Base-by-base conservation (phyloP, 2,888 invertebrate species). In the Tolmerus cingulatus region DNA sequence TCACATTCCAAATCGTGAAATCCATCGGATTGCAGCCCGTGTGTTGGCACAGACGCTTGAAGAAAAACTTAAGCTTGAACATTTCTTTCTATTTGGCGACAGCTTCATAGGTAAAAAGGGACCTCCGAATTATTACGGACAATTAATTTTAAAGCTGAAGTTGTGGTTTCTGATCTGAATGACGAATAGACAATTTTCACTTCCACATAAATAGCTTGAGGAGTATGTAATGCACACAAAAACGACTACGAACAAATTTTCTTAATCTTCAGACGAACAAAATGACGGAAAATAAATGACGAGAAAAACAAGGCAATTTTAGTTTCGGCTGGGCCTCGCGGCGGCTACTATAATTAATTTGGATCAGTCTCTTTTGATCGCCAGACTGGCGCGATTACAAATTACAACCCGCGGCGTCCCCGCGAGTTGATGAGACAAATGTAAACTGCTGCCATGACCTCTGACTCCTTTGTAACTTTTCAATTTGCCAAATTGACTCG, bases 1-100 rank as follows among this genome's bases (percentile, higher is more conserved):
- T 89, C 55, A 90, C 89, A 74, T 89, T 88, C 91, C 91, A 91
- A 87, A 90, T 91, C 2, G 90, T 89, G 76, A 90, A 90, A 30
- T 5, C n/a, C 27, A 46, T 87, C 76, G 23, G 74, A 5, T 66
- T 37, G 27, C 86, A 84, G 74, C 87, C 87, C 30, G 77, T 43
- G 40, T 86, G 87, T 9, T n/a, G 57, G 30, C 88, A 88, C 51
- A 88, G 55, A 23, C 81, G 74, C 23, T 88, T 87, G 19, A 81
- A 81, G 23, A 88, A 87, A 79, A 77, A 87, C 46, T 87, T 86
- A 30, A 88, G 76, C 74, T 87, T 88, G 51, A 86, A 88, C 88
- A 88, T 88, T 57, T 19, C 51, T n/a, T 79, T 7, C 7, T 51
- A 7, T 7, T 66, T 23, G 23, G 19, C 12, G 9, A 57, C 1